These are phyloP conservation scores for Rhagologus leucostigma DNA, from an alignment of 2,113 vertebrate species.

Conservation along the genomic window DNA sequence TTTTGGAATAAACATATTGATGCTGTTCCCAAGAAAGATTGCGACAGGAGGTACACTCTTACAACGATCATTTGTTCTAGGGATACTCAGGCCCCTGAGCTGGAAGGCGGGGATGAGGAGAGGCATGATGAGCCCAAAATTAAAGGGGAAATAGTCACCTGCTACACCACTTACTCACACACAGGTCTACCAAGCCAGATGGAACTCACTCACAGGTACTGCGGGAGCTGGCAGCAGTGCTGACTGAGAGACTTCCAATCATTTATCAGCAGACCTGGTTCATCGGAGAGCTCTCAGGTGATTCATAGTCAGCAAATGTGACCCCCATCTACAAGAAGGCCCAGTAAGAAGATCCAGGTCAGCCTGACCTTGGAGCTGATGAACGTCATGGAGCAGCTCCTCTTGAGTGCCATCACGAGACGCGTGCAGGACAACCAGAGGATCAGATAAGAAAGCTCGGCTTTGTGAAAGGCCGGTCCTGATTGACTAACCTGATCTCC, in stretches of 20 bases:
- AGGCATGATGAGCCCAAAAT: background rate
- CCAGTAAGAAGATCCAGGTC: background rate
- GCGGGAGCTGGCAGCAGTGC: background rate
- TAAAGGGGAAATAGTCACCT: background rate
- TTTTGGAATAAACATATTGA: background rate
- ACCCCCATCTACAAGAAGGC: background rate
- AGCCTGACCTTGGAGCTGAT: background rate
- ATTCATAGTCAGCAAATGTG: background rate
- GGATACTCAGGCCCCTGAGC: fast-evolving
- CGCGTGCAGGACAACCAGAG: background rate
- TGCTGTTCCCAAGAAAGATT: background rate
- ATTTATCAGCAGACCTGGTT: background rate
- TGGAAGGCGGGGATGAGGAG: background rate
- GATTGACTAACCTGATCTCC: background rate
- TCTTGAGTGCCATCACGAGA: fast-evolving
- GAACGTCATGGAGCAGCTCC: background rate
- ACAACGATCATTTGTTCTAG: background rate
- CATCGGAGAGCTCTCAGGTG: fast-evolving
- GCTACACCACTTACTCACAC: background rate
- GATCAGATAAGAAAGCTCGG: background rate
- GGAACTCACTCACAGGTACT: background rate
- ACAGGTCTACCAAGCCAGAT: background rate
- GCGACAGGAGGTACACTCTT: background rate
- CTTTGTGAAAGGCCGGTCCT: background rate
- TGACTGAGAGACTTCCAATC: background rate